Evolutionary conservation across 2,797 vertebrate species (phyloP), one percentile per base, ranked within the genome.

Genomic region (Chelmon rostratus): DNA sequence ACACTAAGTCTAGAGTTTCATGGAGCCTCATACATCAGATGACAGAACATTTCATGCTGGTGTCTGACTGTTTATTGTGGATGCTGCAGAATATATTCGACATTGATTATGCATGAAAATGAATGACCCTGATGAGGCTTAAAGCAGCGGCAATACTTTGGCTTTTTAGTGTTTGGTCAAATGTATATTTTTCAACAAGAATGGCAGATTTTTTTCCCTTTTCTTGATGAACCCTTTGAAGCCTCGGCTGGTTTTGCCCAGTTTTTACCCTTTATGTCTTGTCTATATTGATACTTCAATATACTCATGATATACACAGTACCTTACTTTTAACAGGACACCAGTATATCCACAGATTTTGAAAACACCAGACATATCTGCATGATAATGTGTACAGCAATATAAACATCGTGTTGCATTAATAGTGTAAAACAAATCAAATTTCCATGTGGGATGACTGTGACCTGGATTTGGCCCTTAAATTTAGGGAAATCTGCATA

Each of bases 1-100:
- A 63, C 52, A 57, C 13, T 35, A 21, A 53, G 78, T 76, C 67
- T 25, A 35, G 11, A 65, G 64, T 66, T 76, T 69, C 56, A 52
- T 3, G 40, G 21, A 47, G 61, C 7, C 52, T 38, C 31, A 8
- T 19, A 0, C 18, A 50, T 73, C 46, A 46, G 6, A 25, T 58
- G 25, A 49, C 44, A 68, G 16, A 25, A 53, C 19, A 19, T 31
- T 23, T 57, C 23, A 37, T 8, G 19, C 37, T 40, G 61, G 5
- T 15, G 69, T 66, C 28, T 57, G 4, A 52, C 37, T 53, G 25
- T 38, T 64, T 13, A 12, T 1, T 21, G 31, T 38, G 25, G 35
- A 35, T 13, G 37, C 37, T 33, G 47, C 19, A 47, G 31, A 64
- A 23, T 28, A 16, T 23, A 47, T 49, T 67, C 75, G 18, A 13